These are phyloP conservation scores for Calephelis virginiensis DNA, from an alignment of 1,140 invertebrate genomes.

Conservation along the genomic window DNA sequence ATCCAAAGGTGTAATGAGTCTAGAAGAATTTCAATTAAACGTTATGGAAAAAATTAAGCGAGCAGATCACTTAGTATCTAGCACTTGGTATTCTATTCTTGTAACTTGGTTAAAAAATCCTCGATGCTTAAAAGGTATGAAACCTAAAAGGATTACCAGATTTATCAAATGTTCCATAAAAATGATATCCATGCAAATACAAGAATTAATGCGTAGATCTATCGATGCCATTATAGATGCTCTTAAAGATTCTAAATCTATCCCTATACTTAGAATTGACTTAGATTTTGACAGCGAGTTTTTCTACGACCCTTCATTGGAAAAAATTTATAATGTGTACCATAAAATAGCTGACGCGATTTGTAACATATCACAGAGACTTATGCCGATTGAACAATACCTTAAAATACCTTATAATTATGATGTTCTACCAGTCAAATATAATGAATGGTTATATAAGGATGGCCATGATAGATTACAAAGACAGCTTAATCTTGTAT, in stretches of 20 bases:
- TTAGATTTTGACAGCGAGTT: conserved; percentile 76
- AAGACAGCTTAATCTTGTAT: conserved; percentile 58
- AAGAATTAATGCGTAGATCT: conserved; percentile 73
- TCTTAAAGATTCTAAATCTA: conserved; percentile 52
- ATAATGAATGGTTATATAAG: conserved; percentile 67
- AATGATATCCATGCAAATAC: conserved; percentile 74
- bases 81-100: conserved; percentile 69
- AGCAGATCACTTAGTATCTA: conserved; percentile 69
- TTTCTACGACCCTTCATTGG: conserved; percentile 66
- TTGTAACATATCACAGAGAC: conserved; percentile 67
- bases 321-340: conserved; percentile 66
- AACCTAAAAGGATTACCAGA: conserved; percentile 50
- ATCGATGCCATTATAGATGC: conserved; percentile 64
- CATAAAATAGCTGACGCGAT: conserved; percentile 70
- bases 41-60: conserved; percentile 71
- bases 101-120: conserved; percentile 69
- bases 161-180: conserved; percentile 69
- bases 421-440: conserved; percentile 62
- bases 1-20: conserved; percentile 58
- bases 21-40: conserved; percentile 68
- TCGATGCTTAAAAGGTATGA: conserved; percentile 59
- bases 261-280: conserved; percentile 63
- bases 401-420: conserved; percentile 59
- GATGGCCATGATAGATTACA: conserved; percentile 64
- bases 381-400: conserved; percentile 75